Evolutionary conservation across 2,888 invertebrate species (phyloP), one percentile per base, ranked within the genome.

Genomic region (Caenorhabditis japonica): DNA sequence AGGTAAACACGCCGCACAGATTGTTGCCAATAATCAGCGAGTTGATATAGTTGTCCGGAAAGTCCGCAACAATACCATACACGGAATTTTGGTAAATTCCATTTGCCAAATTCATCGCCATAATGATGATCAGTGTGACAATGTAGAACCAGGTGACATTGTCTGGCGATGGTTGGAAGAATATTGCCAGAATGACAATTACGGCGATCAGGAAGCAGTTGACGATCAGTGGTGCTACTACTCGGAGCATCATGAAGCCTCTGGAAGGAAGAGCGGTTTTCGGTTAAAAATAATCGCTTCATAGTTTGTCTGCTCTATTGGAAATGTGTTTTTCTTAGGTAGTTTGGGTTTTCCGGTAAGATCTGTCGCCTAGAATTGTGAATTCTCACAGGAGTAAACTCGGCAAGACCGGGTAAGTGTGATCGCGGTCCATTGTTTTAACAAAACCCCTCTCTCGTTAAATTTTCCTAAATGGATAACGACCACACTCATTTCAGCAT

Each of bases 81-180:
- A 97, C 93, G 0, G 95, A 94, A 90, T 96, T 99, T 64, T 84
- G 97, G 89, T 97, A 99, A 84, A 99, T 92, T 39, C 97, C 97
- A 90, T 94, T 93, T 49, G 93, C 92, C 91, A 92, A 93, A 78
- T 90, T 90, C 62, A 90, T 85, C 4, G 90, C 75, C 41, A 89
- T 88, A 12, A 89, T 89, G 4, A 89, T 86, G 12, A 86, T 77
- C 86, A 90, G 88, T 7, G 90, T 90, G 0, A 89, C 80, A 56
- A 84, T 81, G 77, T 89, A 90, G 82, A 89, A 90, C 51, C 79
- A 79, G 17, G 82, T 84, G 38, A 87, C 86, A 85, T 88, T 89
- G 84, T 61, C 84, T 44, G 46, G 49, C n/a, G 64, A 62, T 10
- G 82, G 80, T n/a, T 88, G 85, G 69, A 89, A 88, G 10, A 90